A percentile compares a stretch with the other conserved stretches of the same genome.
Conservation (phyloP, 2,888 invertebrate genomes). For the Crematogaster levior region DNA sequence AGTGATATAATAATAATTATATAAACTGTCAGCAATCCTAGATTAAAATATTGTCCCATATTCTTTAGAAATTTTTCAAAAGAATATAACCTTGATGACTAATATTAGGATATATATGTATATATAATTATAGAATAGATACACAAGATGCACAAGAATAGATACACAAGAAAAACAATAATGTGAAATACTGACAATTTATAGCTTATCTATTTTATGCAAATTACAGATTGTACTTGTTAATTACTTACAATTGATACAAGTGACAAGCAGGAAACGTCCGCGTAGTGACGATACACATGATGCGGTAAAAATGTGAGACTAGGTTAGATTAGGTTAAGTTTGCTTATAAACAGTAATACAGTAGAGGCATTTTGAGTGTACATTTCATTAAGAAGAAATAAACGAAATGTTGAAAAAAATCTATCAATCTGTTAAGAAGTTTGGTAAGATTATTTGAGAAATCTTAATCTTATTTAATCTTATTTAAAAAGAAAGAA, state of each 20-base stretch:
- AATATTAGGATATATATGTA: not conserved
- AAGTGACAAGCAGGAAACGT: not conserved
- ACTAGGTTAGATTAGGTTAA: not conserved
- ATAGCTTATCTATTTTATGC: not conserved
- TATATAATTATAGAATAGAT: not conserved
- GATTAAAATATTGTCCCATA: not conserved
- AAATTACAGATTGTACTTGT: not conserved
- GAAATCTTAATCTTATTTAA: too few species aligned
- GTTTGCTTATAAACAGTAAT: not conserved
- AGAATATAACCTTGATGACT: not conserved
- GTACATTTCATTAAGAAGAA: not conserved
- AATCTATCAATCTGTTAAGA: not conserved
- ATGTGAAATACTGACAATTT: not conserved
- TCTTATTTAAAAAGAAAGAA: not conserved
- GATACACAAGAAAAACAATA: not conserved
- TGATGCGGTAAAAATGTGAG: not conserved
- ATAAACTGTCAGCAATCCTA: not conserved
- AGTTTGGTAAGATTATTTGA: not conserved
- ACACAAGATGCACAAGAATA: not conserved
- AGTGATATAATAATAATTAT: not conserved
- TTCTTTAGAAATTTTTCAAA: not conserved
- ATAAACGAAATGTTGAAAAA: not conserved
- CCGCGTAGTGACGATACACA: too few species aligned
- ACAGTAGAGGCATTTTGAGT: too few species aligned
- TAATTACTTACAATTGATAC: not conserved